Conservation (phyloP, 2,888 invertebrate species). For the Allygus modestus region DNA sequence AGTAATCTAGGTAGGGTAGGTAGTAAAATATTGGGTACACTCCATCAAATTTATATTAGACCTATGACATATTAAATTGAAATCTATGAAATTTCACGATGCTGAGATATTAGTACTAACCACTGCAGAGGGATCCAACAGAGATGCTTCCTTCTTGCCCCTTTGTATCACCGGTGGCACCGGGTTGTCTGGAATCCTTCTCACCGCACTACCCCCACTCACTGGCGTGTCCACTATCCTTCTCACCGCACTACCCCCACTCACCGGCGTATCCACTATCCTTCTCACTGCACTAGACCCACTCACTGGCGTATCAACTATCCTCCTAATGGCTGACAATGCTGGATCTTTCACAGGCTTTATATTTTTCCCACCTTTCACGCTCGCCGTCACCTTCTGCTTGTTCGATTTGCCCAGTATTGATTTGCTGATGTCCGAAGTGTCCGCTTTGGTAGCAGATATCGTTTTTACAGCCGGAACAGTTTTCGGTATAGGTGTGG, state of each 20-base stretch:
- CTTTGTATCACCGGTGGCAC: constrained; percentile 45
- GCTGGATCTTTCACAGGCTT: constrained; percentile 44
- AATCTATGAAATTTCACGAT: too few relatives aligned
- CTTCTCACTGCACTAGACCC: constrained; percentile 34
- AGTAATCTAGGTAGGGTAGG: too few relatives aligned
- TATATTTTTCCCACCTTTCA: constrained; percentile 46
- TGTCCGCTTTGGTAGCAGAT: constrained; percentile 58
- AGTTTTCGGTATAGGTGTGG: constrained; percentile 55
- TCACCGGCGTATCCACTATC: constrained; percentile 39
- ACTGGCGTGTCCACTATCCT: constrained; percentile 44
- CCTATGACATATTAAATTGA: too few relatives aligned
- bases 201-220: constrained; percentile 38
- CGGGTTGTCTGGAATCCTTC: constrained; percentile 53
- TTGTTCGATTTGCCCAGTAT: constrained; percentile 64
- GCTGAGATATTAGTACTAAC: too few relatives aligned
- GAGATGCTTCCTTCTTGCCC: constrained; percentile 56
- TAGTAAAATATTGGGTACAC: too few relatives aligned
- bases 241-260: constrained; percentile 41
- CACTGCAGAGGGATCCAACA: constrained; percentile 38
- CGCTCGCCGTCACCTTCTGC: constrained; percentile 44
- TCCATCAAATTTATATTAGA: too few relatives aligned
- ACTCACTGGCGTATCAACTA: constrained; percentile 13
- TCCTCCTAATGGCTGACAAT: constrained; percentile 43
- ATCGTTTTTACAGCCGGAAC: constrained; percentile 24
- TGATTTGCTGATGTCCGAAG: constrained; percentile 65